A percentile compares a stretch with the other conserved stretches of the same genome.
phyloP scores from a whole-genome alignment of 1,140 invertebrate genomes.

The Microplitis demolitor region DNA sequence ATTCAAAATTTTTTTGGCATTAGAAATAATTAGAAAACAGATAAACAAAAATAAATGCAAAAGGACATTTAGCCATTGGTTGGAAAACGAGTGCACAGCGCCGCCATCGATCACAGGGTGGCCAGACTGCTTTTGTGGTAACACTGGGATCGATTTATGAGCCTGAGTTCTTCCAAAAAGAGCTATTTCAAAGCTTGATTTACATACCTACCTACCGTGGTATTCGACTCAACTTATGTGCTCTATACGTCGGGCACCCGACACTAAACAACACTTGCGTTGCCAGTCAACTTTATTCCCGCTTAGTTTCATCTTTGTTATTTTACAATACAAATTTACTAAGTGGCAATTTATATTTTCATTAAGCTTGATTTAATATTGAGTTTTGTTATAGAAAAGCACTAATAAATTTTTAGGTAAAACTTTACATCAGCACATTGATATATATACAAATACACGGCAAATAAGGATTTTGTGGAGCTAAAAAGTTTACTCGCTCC shows the following conservation, averaged over 20 bases:
- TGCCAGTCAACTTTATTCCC: too few species aligned
- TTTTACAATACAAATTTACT: too few species aligned
- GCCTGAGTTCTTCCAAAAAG: slow-evolving; percentile 31
- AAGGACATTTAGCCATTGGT: slow-evolving; percentile 8
- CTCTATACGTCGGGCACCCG: slow-evolving; percentile 12
- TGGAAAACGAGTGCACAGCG: slow-evolving; percentile 5
- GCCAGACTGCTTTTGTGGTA: slow-evolving; percentile 29
- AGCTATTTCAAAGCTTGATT: slow-evolving; percentile 32
- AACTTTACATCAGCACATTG: too few species aligned
- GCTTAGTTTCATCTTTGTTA: too few species aligned
- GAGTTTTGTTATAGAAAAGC: too few species aligned
- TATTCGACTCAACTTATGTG: slow-evolving; percentile 31
- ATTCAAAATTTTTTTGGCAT: neutral
- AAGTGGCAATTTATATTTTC: too few species aligned
- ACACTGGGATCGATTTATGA: slow-evolving; percentile 34
- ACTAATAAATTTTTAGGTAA: too few species aligned
- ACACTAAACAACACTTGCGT: slow-evolving; percentile 1
- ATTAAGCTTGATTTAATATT: too few species aligned
- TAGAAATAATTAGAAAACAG: neutral
- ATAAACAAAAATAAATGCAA: slow-evolving; percentile 6
- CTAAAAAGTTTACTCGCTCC: too few species aligned
- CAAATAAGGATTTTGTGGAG: too few species aligned
- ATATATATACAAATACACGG: too few species aligned
- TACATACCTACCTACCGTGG: slow-evolving; percentile 33
- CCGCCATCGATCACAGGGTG: slow-evolving; percentile 27